These are phyloP conservation scores for Rhombomys opimus DNA, from an alignment of 2,113 vertebrate genomes.

Conservation along the genomic window DNA sequence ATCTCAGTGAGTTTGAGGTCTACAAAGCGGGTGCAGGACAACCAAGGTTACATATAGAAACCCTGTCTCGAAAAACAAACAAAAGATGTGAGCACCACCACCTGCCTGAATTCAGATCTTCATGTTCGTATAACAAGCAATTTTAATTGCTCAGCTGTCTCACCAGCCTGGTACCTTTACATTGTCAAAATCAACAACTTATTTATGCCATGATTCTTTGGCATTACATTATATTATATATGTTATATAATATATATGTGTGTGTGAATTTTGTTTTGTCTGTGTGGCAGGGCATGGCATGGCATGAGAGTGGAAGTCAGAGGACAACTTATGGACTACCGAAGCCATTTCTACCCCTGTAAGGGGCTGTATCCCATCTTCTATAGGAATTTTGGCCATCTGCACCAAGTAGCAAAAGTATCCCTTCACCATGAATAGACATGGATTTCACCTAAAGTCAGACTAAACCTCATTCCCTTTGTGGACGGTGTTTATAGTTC, in stretches of 20 bases:
- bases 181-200: neutral
- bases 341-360: neutral
- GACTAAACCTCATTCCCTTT: neutral
- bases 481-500: neutral
- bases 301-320: neutral
- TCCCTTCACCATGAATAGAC: neutral
- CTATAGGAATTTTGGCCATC: neutral
- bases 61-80: no score
- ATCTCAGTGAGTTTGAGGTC: no score
- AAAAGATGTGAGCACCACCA: no score
- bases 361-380: neutral
- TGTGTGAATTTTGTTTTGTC: neutral
- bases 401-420: neutral
- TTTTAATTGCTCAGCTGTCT: neutral
- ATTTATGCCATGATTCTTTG: neutral
- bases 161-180: neutral
- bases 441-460: neutral
- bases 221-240: neutral
- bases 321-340: neutral
- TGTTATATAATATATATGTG: neutral
- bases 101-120: neutral
- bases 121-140: neutral
- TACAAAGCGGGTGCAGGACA: no score
- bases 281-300: neutral
- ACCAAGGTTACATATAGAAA: no score